Percentiles rank a stretch among this genome's conserved stretches.
Evolutionary conservation across 2,888 invertebrate genomes (phyloP).

Genomic region (Toxonevra muliebris): DNA sequence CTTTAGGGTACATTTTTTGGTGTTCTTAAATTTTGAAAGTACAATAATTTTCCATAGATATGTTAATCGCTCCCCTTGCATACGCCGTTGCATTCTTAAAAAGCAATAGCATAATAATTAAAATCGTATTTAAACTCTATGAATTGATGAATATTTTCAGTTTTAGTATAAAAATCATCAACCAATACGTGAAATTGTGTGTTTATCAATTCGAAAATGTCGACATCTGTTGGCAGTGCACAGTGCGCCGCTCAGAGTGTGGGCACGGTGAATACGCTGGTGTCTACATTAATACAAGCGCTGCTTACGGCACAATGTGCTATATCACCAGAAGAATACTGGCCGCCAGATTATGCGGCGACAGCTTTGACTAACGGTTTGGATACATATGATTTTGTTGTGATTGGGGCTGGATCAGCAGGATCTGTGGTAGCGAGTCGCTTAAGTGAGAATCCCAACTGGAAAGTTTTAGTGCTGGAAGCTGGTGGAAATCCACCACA

Average conservation of each 20-base stretch:
- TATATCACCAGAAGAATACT: slow-evolving; percentile 66
- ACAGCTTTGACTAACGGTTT: slow-evolving; percentile 52
- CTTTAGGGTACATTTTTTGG: too few species aligned
- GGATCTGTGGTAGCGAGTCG: slow-evolving; percentile 67
- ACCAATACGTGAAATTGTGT: background rate
- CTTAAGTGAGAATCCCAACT: slow-evolving; percentile 64
- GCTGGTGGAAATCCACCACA: slow-evolving; percentile 67
- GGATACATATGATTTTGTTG: slow-evolving; percentile 63
- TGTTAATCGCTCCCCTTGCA: too few species aligned
- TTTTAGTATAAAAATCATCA: background rate
- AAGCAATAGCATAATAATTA: too few species aligned
- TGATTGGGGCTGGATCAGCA: slow-evolving; percentile 67
- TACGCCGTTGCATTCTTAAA: too few species aligned
- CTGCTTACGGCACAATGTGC: slow-evolving; percentile 71
- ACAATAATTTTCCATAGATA: too few species aligned
- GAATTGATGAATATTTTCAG: too few species aligned
- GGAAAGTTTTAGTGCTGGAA: slow-evolving; percentile 66
- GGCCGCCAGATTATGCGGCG: slow-evolving; percentile 68
- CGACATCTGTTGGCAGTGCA: background rate
- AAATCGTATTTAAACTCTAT: too few species aligned
- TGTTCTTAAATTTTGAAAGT: too few species aligned
- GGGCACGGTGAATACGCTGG: slow-evolving; percentile 63
- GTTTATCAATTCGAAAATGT: background rate
- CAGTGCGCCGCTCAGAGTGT: slow-evolving; percentile 47
- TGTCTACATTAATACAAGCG: slow-evolving; percentile 69